Evolutionary conservation across 2,888 invertebrate genomes (phyloP).

Genomic region (Cosmia pyralina): DNA sequence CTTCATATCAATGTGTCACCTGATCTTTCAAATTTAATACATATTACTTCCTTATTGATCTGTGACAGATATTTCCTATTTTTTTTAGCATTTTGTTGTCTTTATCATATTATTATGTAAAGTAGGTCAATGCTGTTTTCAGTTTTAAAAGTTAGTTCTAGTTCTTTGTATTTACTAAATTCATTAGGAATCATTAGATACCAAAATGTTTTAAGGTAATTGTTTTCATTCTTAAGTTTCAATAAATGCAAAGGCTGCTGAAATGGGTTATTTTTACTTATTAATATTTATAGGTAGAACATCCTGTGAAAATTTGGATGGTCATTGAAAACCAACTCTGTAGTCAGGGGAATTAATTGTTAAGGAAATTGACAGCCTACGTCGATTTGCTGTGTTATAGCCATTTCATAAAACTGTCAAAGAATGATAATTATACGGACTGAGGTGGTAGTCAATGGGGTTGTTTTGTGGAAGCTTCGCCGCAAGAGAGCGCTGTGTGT

Average conservation of each 20-base stretch:
- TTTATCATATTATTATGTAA: neutral
- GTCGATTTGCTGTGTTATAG: neutral
- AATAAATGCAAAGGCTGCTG: neutral
- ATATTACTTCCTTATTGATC: neutral
- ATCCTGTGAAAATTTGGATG: too few relatives aligned
- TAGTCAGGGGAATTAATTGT: neutral
- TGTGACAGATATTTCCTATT: neutral
- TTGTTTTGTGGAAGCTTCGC: too few relatives aligned
- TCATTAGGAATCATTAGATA: neutral
- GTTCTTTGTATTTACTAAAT: neutral
- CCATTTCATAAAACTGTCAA: neutral
- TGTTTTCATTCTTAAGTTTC: neutral
- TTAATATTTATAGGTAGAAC: too few relatives aligned
- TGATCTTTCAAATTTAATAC: constrained; percentile 10
- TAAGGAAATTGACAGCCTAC: neutral
- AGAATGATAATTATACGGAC: neutral
- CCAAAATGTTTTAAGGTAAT: neutral
- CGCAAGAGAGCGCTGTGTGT: too few relatives aligned
- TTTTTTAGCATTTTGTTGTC: neutral
- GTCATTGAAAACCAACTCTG: too few relatives aligned
- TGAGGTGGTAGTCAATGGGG: neutral
- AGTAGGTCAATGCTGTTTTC: neutral
- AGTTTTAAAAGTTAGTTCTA: neutral
- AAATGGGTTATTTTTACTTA: neutral
- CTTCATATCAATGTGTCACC: neutral